Conservation (phyloP, 2,113 vertebrate genomes). For the Acanthochromis polyacanthus region DNA sequence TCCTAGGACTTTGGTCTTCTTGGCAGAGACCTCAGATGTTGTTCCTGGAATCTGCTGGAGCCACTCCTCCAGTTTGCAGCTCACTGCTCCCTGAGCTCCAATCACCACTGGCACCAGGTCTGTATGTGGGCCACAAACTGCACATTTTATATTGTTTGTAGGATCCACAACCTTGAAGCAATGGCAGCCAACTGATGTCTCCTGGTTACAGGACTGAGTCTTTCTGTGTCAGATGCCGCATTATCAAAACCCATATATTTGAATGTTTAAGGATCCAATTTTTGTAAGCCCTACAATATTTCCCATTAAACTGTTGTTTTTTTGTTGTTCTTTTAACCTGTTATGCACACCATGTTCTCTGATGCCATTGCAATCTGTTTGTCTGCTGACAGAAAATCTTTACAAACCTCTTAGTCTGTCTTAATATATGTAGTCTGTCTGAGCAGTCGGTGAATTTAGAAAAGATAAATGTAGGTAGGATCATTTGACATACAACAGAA, state of each 20-base stretch:
- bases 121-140: background rate
- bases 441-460: background rate
- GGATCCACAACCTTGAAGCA: background rate
- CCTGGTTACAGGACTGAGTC: background rate
- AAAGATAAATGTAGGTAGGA: background rate
- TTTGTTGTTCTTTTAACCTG: background rate
- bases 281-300: background rate
- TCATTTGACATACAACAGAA: background rate
- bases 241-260: background rate
- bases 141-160: background rate
- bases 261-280: background rate
- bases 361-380: background rate
- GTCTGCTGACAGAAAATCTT: conserved; percentile 2
- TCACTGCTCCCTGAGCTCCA: no score
- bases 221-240: background rate
- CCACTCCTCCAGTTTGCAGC: no score
- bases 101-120: no score
- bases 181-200: background rate
- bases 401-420: background rate
- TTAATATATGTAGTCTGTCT: no score
- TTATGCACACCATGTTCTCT: background rate
- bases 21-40: no score
- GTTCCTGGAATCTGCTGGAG: no score
- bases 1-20: no score
- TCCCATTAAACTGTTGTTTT: background rate